Base-by-base conservation (phyloP, 2,113 vertebrate genomes). In the Terrapene triunguis region DNA sequence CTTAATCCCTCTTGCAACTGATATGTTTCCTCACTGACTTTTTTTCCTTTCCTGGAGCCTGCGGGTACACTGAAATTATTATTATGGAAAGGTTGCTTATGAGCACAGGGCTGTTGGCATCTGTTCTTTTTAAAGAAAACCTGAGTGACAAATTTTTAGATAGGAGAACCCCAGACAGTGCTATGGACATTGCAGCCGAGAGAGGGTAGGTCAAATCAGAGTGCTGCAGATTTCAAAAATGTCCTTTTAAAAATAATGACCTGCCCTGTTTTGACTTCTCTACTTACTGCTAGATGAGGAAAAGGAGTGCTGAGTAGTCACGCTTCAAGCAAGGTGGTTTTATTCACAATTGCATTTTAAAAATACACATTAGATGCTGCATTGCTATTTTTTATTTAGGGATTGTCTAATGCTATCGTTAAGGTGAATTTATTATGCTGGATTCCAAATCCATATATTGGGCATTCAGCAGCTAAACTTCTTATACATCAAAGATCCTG, bases 121-220 rank as follows among this genome's bases (percentile, higher is more conserved):
- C 74, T 1, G 42, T 54, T 29, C 8, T 51, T 89, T 62, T 80
- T 42, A 47, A 59, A 87, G 54, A 27, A 85, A 51, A 25, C 0
- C 25, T 29, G 7, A 9, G 3, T 0, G 1, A 17, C 1, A 69
- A 62, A 25, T 24, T 10, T 84, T 2, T 50, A 59, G 27, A 14
- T 22, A 53, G 79, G 47, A 42, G 81, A 92, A 83, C 13, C 38
- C 10, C 83, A 35, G 80, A 2, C 2, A 54, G 8, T 12, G 1
- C 25, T 1, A 59, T 32, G 27, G 57, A 32, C 11, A 6, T 65
- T 65, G 32, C 32, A 65, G 62, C 32, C 25, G 4, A 1, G 10
- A 6, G 57, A 50, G 2, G n/a, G 35, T 11, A 59, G 32, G 54
- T 22, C 17, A 25, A 48, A 74, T 44, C 10, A 25, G 38, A 25